Evolutionary conservation across 2,113 vertebrate genomes (phyloP).

Genomic region (Stigmatopora nigra): DNA sequence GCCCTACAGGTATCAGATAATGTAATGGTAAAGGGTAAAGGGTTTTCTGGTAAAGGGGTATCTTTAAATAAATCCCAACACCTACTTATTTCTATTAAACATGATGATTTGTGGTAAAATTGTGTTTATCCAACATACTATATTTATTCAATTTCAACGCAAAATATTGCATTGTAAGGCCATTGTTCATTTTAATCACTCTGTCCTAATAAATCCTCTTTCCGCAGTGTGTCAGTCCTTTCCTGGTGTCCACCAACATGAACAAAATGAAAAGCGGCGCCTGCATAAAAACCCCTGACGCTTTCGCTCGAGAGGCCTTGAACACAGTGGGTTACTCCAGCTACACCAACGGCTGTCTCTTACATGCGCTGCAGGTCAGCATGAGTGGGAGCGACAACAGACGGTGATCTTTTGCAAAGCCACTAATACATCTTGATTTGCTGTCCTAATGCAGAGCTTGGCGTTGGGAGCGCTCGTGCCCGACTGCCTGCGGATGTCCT

Average conservation of each 20-base stretch:
- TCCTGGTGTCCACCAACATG: conserved; percentile 71
- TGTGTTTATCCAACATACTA: too few relatives aligned
- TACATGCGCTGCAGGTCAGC: conserved; percentile 70
- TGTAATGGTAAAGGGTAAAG: too few relatives aligned
- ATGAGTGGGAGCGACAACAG: neutral
- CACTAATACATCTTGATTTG: neutral
- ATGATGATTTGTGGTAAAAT: too few relatives aligned
- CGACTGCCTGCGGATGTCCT: conserved; percentile 57
- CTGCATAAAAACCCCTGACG: conserved; percentile 51
- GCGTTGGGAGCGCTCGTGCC: conserved; percentile 53
- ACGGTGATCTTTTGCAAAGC: neutral
- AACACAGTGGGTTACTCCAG: conserved; percentile 71
- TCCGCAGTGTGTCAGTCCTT: conserved; percentile 66
- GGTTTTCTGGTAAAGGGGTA: too few relatives aligned
- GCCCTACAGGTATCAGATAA: too few relatives aligned
- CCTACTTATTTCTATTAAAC: too few relatives aligned
- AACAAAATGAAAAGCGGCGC: conserved; percentile 23
- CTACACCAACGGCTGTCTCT: conserved; percentile 66
- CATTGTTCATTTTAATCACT: too few relatives aligned
- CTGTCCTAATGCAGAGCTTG: conserved; percentile 34
- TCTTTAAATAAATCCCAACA: too few relatives aligned
- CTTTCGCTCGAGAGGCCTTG: conserved; percentile 62
- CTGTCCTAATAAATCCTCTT: neutral
- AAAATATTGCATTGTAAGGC: too few relatives aligned
- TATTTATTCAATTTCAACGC: too few relatives aligned